Base-by-base conservation (phyloP, 2,888 invertebrate species). In the Gisinianus flammeolus region DNA sequence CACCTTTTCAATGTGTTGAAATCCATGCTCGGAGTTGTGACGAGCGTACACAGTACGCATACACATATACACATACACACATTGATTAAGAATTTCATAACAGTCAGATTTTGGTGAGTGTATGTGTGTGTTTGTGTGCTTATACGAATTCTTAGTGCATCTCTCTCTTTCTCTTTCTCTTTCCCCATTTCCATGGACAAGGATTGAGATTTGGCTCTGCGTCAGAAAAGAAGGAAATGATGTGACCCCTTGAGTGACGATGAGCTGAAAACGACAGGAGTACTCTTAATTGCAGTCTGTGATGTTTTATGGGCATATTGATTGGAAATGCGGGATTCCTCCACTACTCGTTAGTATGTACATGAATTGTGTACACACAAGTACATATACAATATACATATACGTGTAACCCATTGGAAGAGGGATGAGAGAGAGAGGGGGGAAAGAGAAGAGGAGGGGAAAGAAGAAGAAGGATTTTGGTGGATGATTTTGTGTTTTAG, bases 251-350 rank as follows among this genome's bases (percentile, higher is more conserved):
- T 62, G 62, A 62, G 62, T 62, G 62, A 62, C 62, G 62, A 62
- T 62, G 62, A 62, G 24, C 62, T 62, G 62, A 62, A 28, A 26
- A 62, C 28, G 62, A 62, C 62, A 62, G 62, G 26, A n/a, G 24
- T 12, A 12, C n/a, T 24, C 28, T 26, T 62, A 62, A 62, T 62
- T 62, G 62, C 62, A 62, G 62, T 62, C 26, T 28, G 26, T 22
- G 16, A 62, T 62, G 62, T 24, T 62, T 62, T 62, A 62, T 62
- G 62, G 28, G 62, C 12, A 62, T 62, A 62, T 62, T 62, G 62
- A 62, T 62, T 62, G 62, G 24, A 62, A 62, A 62, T 62, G 62
- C 62, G 62, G 62, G 62, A 24, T 62, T 62, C 62, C 62, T 62
- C 62, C 28, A 12, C 12, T 44, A 2, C 44, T 2, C 2, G 44